phyloP scores from a whole-genome alignment of 2,888 invertebrate genomes.

The Ophonus ardosiacus region DNA sequence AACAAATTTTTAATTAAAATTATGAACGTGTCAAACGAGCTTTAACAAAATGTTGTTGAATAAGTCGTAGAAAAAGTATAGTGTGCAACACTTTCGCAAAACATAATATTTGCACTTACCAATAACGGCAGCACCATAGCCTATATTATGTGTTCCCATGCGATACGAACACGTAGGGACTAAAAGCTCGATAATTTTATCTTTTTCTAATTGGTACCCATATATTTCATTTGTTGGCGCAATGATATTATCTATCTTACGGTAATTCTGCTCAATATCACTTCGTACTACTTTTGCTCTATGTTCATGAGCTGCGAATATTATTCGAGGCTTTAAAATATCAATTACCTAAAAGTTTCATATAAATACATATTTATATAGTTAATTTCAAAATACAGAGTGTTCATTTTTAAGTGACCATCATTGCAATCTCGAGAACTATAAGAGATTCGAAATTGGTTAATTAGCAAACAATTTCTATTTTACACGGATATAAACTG shows the following conservation, averaged over 20 bases:
- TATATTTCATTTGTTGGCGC: conserved; percentile 73
- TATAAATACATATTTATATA: no score
- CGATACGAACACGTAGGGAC: conserved; percentile 97
- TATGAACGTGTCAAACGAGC: no score
- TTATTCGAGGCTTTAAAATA: conserved; percentile 82
- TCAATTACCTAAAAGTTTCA: conserved; percentile 78
- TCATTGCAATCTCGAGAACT: no score
- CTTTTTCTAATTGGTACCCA: conserved; percentile 75
- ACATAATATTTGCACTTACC: conserved; percentile 77
- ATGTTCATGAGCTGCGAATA: conserved; percentile 85
- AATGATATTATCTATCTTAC: conserved; percentile 61
- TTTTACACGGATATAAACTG: no score
- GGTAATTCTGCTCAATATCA: conserved; percentile 71
- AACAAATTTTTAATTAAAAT: no score
- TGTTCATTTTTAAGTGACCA: no score
- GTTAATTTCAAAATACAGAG: no score
- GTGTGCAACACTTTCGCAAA: no score
- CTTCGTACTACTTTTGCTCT: conserved; percentile 80
- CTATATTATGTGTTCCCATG: conserved; percentile 93
- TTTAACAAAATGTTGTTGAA: no score
- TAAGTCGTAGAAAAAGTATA: no score
- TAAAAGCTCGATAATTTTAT: conserved; percentile 84
- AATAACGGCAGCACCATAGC: conserved; percentile 89
- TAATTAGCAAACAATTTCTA: no score
- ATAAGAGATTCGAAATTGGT: no score